These are phyloP conservation scores for Drosophila tripunctata DNA, from an alignment of 2,888 invertebrate species.

Conservation along the genomic window DNA sequence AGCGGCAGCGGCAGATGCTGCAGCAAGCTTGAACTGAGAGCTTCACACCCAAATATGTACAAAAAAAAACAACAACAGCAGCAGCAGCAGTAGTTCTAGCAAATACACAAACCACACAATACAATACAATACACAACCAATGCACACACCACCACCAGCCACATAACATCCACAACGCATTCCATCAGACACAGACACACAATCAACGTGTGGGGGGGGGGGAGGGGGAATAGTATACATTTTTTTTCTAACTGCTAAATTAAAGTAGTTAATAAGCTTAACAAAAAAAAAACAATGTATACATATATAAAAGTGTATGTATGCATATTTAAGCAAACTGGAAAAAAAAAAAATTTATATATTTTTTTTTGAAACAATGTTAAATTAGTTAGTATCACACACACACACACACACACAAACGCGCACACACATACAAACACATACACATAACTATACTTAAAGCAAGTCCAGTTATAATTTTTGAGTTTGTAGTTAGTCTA, in stretches of 20 bases:
- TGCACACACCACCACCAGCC: constrained; percentile 1
- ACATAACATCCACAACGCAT: background rate
- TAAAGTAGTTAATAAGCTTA: constrained; percentile 32
- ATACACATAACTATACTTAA: background rate
- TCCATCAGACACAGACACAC: background rate
- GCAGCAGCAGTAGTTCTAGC: too few relatives aligned
- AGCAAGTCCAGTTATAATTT: constrained; percentile 7
- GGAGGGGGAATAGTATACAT: constrained; percentile 1
- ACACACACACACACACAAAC: constrained; percentile 4
- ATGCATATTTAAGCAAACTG: constrained; percentile 12
- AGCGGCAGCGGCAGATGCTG: constrained; percentile 9
- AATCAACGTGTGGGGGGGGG: constrained; percentile 2
- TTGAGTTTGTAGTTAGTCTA: constrained; percentile 30
- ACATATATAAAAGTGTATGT: background rate
- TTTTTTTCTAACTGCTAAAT: constrained; percentile 35
- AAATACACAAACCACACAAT: constrained; percentile 7
- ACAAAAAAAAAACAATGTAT: constrained; percentile 12
- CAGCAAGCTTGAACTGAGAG: constrained; percentile 42
- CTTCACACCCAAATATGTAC: constrained; percentile 46
- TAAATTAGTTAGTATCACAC: constrained; percentile 47
- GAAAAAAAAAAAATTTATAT: background rate
- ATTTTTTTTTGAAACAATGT: constrained; percentile 39
- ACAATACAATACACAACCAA: constrained; percentile 4
- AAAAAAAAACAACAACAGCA: constrained; percentile 21
- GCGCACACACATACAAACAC: background rate